These are phyloP conservation scores for Drosophila persimilis DNA, from an alignment of 1,140 invertebrate genomes.

Conservation along the genomic window DNA sequence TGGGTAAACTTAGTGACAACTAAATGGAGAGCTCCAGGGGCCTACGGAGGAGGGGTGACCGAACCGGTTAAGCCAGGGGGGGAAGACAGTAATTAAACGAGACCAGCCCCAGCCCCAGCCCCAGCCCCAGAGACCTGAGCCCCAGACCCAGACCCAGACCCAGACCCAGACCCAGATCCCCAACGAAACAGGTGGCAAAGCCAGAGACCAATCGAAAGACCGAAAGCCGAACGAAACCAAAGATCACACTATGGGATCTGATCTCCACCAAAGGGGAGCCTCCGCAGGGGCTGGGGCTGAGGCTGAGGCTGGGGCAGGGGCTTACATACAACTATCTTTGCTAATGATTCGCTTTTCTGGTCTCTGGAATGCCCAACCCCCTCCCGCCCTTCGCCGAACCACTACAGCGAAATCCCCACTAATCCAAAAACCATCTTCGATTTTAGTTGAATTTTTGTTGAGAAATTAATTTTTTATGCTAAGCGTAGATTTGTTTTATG, in stretches of 20 bases:
- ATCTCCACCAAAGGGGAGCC: too few species aligned
- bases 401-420: conserved; percentile 6
- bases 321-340: conserved; percentile 11
- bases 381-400: conserved; percentile 1
- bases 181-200: conserved; percentile 56
- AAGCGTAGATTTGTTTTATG: conserved; percentile 40
- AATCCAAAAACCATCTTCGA: conserved; percentile 33
- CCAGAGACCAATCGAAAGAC: conserved; percentile 28
- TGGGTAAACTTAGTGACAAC: conserved; percentile 71
- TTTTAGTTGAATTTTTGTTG: conserved; percentile 34
- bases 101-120: conserved; percentile 8
- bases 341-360: conserved; percentile 58
- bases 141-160: background rate
- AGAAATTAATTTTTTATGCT: conserved; percentile 73
- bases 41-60: background rate
- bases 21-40: conserved; percentile 57
- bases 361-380: conserved; percentile 28
- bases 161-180: background rate
- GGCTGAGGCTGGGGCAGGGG: background rate
- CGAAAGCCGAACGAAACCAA: background rate
- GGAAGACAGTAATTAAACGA: conserved; percentile 62
- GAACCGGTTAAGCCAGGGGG: conserved; percentile 43
- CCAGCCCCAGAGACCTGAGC: too few species aligned
- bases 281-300: background rate
- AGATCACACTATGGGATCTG: background rate